Percentiles rank a stretch among this genome's conserved stretches.
Evolutionary conservation across 2,888 invertebrate species (phyloP).

Genomic region (Nematopogon swammerdamellus): DNA sequence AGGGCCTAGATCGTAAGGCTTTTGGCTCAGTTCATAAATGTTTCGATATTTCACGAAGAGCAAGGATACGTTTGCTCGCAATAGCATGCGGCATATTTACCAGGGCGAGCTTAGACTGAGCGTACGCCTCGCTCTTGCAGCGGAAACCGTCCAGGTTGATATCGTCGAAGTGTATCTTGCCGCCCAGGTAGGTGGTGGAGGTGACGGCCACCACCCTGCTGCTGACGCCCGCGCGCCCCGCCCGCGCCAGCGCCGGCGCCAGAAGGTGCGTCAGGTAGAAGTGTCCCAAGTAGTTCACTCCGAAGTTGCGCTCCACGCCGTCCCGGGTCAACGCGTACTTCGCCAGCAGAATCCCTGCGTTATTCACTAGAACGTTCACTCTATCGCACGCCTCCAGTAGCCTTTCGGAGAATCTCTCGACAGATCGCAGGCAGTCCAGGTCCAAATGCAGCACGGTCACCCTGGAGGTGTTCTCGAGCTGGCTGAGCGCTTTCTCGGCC

Average conservation of each 20-base stretch:
- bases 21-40: no score
- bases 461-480: conserved; percentile 50
- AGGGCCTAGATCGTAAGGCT: no score
- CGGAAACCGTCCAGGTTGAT: conserved; percentile 63
- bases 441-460: conserved; percentile 70
- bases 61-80: background rate
- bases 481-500: conserved; percentile 36
- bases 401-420: conserved; percentile 67
- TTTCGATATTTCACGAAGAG: background rate
- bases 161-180: conserved; percentile 73
- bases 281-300: conserved; percentile 84
- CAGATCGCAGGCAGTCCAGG: conserved; percentile 71
- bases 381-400: conserved; percentile 61
- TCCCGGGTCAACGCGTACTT: conserved; percentile 75
- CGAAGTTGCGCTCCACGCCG: conserved; percentile 85
- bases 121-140: conserved; percentile 69
- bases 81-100: conserved; percentile 21
- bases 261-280: conserved; percentile 79
- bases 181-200: conserved; percentile 75
- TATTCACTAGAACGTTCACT: conserved; percentile 76
- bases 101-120: conserved; percentile 85
- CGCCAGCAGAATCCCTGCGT: conserved; percentile 90
- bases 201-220: conserved; percentile 84
- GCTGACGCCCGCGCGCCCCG: conserved; percentile 49
- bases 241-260: conserved; percentile 67